phyloP scores from a whole-genome alignment of 2,888 invertebrate species.

The Himalopsyche kuldschensis region DNA sequence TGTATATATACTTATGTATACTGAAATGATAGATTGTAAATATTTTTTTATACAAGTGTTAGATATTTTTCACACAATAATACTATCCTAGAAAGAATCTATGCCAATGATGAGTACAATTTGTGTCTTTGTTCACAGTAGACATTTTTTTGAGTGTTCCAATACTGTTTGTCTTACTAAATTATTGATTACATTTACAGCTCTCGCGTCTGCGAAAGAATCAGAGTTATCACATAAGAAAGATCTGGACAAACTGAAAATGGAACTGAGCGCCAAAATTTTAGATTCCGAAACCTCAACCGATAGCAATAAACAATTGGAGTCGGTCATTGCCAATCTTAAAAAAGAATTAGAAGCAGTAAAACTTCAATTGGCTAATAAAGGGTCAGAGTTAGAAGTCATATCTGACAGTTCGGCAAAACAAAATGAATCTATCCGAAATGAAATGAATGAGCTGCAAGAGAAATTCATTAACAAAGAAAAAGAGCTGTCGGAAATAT shows the following conservation, averaged over 20 bases:
- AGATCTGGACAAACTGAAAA: conserved; percentile 58
- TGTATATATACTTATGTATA: too few relatives aligned
- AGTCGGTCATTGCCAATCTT: conserved; percentile 48
- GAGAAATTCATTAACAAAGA: conserved; percentile 51
- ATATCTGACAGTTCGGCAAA: conserved; percentile 53
- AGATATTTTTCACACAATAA: too few relatives aligned
- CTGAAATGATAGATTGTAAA: too few relatives aligned
- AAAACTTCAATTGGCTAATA: conserved; percentile 51
- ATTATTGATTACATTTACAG: conserved; percentile 45
- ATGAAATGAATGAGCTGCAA: conserved; percentile 52
- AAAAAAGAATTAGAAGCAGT: conserved; percentile 51
- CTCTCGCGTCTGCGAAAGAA: conserved; percentile 54
- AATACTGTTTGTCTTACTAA: too few relatives aligned
- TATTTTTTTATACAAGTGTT: too few relatives aligned
- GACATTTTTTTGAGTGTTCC: too few relatives aligned
- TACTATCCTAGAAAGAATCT: too few relatives aligned
- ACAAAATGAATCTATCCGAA: conserved; percentile 52
- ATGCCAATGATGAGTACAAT: too few relatives aligned
- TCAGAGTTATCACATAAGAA: conserved; percentile 57
- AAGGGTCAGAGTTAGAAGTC: conserved; percentile 56
- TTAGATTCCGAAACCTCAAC: conserved; percentile 58
- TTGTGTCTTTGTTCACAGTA: too few relatives aligned
- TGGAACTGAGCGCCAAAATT: conserved; percentile 60
- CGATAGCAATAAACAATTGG: conserved; percentile 53
- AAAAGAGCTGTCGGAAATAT: conserved; percentile 52